Evolutionary conservation across 2,113 vertebrate genomes (phyloP).

Genomic region (Eudyptes chrysolophus): DNA sequence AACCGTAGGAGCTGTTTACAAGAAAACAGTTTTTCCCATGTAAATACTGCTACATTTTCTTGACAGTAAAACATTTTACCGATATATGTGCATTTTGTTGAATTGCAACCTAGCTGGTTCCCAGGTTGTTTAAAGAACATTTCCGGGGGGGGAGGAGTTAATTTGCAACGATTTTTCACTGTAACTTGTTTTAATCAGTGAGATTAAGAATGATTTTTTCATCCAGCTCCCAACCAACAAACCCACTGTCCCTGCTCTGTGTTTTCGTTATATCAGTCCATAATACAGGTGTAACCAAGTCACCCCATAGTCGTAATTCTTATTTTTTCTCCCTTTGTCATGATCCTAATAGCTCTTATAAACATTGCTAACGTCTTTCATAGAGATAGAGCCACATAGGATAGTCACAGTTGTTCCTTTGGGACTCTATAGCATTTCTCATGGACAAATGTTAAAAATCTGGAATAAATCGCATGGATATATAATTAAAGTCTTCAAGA

Average conservation of each 20-base stretch:
- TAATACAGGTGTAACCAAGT: neutral
- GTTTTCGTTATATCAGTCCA: neutral
- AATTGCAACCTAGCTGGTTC: neutral
- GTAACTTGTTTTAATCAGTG: neutral
- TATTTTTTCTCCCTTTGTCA: neutral
- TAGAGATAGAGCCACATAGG: no score
- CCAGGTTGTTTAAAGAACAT: neutral
- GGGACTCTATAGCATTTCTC: neutral
- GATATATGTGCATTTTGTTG: neutral
- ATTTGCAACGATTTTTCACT: accelerated
- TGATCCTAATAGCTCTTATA: neutral
- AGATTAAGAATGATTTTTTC: neutral
- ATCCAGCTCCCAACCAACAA: neutral
- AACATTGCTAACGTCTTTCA: neutral
- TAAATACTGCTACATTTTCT: neutral
- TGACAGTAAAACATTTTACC: neutral
- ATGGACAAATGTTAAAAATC: neutral
- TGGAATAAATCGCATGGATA: neutral
- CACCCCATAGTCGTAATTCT: neutral
- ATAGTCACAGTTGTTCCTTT: neutral
- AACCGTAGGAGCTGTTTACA: neutral
- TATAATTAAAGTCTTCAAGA: neutral
- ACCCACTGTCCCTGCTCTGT: neutral
- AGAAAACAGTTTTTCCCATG: neutral
- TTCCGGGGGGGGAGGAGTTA: neutral